A percentile compares a stretch with the other conserved stretches of the same genome.
These are phyloP conservation scores for Lysiphlebus fabarum DNA, from an alignment of 1,140 invertebrate genomes.

Conservation along the genomic window DNA sequence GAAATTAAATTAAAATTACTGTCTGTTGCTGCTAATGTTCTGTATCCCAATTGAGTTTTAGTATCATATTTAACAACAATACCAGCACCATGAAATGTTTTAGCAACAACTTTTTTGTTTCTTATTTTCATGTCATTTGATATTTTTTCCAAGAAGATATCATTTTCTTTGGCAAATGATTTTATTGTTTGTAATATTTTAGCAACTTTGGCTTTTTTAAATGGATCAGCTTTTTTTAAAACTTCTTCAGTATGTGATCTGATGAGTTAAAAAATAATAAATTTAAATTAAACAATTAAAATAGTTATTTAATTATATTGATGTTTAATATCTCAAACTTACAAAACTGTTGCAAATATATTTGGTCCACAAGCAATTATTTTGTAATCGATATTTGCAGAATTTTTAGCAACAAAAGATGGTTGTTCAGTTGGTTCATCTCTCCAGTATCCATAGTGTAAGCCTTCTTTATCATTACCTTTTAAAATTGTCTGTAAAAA, in stretches of 20 bases:
- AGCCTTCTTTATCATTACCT: constrained; percentile 65
- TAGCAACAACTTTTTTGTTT: constrained; percentile 69
- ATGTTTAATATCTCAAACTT: constrained; percentile 45
- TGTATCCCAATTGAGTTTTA: constrained; percentile 76
- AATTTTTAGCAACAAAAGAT: constrained; percentile 74
- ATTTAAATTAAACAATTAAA: constrained; percentile 17
- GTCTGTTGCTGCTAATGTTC: constrained; percentile 70
- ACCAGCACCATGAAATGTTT: constrained; percentile 80
- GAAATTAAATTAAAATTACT: constrained; percentile 55
- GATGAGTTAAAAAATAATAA: constrained; percentile 31
- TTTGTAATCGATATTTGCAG: constrained; percentile 63
- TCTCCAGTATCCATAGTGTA: constrained; percentile 87
- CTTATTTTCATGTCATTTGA: constrained; percentile 62
- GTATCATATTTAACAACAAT: constrained; percentile 85
- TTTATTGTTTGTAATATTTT: constrained; percentile 64
- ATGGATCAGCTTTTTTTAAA: constrained; percentile 63
- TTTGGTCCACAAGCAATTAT: constrained; percentile 75
- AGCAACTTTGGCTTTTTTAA: constrained; percentile 61
- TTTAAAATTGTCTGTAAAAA: constrained; percentile 66
- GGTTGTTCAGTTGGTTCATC: constrained; percentile 75
- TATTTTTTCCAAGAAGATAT: constrained; percentile 62
- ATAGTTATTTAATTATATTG: constrained; percentile 17
- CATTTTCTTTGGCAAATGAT: constrained; percentile 63
- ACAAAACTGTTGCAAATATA: constrained; percentile 82
- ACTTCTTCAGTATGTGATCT: constrained; percentile 65